Evolutionary conservation across 1,140 invertebrate species (phyloP).

Genomic region (Camponotus floridanus): DNA sequence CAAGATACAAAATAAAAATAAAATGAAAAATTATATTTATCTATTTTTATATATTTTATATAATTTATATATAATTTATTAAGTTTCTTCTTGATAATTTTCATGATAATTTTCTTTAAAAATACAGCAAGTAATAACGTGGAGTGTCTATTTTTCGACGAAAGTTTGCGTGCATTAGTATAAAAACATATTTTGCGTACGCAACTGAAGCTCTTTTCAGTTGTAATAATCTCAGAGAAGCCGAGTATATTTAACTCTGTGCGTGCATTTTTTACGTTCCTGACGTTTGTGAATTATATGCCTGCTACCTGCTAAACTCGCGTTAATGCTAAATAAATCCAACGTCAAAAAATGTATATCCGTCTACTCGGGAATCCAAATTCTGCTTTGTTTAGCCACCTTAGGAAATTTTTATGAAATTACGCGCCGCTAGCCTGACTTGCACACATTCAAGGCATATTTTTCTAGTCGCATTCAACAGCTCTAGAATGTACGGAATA

Average conservation of each 20-base stretch:
- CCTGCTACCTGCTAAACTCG: slow-evolving; percentile 14
- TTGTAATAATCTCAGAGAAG: not conserved
- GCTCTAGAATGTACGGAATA: not conserved
- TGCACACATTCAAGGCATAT: not conserved
- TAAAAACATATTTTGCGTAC: slow-evolving; percentile 19
- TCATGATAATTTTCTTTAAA: not conserved
- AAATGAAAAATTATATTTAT: no score
- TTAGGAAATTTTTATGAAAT: slow-evolving; percentile 58
- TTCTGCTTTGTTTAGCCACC: slow-evolving; percentile 34
- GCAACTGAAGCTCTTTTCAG: not conserved
- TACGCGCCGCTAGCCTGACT: slow-evolving; percentile 11
- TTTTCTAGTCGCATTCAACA: slow-evolving; percentile 27
- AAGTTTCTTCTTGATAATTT: not conserved
- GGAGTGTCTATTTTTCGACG: not conserved
- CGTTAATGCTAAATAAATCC: slow-evolving; percentile 49
- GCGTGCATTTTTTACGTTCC: slow-evolving; percentile 12
- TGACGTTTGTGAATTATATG: slow-evolving; percentile 20
- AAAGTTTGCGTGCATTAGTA: not conserved
- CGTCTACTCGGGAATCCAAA: slow-evolving; percentile 27
- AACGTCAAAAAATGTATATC: slow-evolving; percentile 36
- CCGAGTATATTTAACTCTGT: not conserved
- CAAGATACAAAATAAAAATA: not conserved
- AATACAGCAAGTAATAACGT: not conserved
- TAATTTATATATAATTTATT: no score
- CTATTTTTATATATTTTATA: no score